Evolutionary conservation across 2,888 invertebrate species (phyloP).

Genomic region (Phortica okadai): DNA sequence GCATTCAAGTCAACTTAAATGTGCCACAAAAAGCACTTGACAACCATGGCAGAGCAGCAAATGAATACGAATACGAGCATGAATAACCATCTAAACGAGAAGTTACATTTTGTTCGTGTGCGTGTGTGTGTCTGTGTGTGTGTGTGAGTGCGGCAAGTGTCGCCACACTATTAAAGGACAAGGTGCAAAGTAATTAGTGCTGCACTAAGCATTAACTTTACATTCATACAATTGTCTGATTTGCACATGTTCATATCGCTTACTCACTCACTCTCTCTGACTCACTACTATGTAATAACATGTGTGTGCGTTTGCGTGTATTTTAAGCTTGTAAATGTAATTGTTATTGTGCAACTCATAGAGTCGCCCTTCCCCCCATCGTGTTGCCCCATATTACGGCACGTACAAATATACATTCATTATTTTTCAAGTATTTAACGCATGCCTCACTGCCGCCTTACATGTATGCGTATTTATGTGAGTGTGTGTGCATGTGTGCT

Average conservation of each 20-base stretch:
- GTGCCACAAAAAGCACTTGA: constrained; percentile 9
- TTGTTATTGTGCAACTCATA: constrained; percentile 32
- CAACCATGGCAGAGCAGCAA: background rate
- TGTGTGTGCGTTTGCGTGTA: background rate
- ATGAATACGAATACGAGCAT: background rate
- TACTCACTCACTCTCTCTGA: background rate
- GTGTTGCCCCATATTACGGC: constrained; percentile 42
- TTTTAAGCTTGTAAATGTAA: constrained; percentile 28
- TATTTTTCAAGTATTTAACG: constrained; percentile 26
- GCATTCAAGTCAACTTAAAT: background rate
- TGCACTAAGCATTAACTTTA: constrained; percentile 56
- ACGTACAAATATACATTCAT: constrained; percentile 47
- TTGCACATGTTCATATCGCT: constrained; percentile 11
- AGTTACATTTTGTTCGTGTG: background rate
- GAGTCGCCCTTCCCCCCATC: background rate
- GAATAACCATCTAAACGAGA: background rate
- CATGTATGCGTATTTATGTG: background rate
- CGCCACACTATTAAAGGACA: constrained; percentile 47
- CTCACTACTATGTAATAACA: background rate
- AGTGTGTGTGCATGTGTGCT: background rate
- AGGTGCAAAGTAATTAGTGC: constrained; percentile 70
- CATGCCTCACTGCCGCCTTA: background rate
- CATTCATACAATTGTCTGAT: constrained; percentile 48
- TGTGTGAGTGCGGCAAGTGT: background rate
- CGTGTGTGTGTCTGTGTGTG: background rate